These are phyloP conservation scores for Cossypha niveicapilla DNA, from an alignment of 2,797 vertebrate species.

Conservation along the genomic window DNA sequence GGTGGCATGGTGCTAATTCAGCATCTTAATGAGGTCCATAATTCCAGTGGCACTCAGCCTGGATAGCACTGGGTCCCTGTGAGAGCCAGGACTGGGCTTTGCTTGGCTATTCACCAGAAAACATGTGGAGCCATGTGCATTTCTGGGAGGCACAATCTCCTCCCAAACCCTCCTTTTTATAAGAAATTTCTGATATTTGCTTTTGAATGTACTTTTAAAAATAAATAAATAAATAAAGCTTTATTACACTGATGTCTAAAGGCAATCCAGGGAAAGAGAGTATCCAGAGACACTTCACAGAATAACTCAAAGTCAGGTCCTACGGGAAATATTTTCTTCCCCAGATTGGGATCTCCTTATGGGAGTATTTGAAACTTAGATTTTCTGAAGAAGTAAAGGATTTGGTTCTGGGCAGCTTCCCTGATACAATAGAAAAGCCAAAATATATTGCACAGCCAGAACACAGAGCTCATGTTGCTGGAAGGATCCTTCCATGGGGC, in stretches of 20 bases:
- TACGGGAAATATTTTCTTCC: not conserved
- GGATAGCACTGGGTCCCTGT: not conserved
- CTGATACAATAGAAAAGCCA: not conserved
- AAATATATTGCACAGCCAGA: not conserved
- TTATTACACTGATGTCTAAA: not conserved
- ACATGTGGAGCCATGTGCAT: rapidly evolving
- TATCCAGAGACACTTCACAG: not conserved
- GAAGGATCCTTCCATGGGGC: not conserved
- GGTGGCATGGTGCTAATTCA: not conserved
- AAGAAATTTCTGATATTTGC: not conserved
- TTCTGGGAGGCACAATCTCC: not conserved
- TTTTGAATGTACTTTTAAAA: no score
- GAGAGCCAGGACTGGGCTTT: not conserved
- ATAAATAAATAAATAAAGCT: not conserved
- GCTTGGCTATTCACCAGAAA: not conserved
- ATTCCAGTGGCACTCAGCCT: not conserved
- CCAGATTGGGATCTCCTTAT: not conserved
- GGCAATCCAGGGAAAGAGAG: not conserved
- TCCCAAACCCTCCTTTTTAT: not conserved
- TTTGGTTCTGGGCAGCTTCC: not conserved
- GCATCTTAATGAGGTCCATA: not conserved
- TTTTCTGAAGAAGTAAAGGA: not conserved
- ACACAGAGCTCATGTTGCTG: not conserved
- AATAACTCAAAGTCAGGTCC: not conserved
- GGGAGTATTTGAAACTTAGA: not conserved